phyloP scores from a whole-genome alignment of 2,888 invertebrate species.

The Formica aserva region DNA sequence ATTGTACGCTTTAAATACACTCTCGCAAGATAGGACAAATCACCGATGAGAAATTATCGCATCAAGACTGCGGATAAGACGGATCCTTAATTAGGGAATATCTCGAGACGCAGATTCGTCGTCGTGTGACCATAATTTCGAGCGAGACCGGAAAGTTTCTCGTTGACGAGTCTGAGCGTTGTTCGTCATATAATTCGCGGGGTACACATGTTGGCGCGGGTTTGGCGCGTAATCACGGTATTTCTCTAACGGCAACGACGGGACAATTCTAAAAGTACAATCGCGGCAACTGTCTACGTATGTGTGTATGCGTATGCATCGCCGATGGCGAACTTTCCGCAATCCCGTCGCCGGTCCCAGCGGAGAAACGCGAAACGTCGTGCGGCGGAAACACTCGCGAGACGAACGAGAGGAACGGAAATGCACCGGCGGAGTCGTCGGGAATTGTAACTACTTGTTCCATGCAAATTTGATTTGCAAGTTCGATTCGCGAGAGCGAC shows the following conservation, averaged over 20 bases:
- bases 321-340: constrained; percentile 61
- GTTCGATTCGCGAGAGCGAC: constrained; percentile 73
- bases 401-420: constrained; percentile 29
- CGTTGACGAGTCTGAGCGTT: constrained; percentile 30
- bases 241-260: neutral
- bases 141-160: constrained; percentile 15
- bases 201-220: neutral
- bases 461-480: constrained; percentile 82
- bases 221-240: constrained; percentile 34
- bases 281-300: constrained; percentile 19
- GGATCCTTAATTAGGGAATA: neutral
- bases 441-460: constrained; percentile 76
- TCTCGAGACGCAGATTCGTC: neutral
- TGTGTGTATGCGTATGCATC: neutral
- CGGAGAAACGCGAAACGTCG: constrained; percentile 37
- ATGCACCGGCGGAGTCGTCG: constrained; percentile 21
- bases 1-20: neutral
- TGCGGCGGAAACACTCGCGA: constrained; percentile 17
- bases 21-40: neutral
- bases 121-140: constrained; percentile 27
- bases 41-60: neutral
- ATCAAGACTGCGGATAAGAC: neutral
- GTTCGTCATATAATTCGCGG: constrained; percentile 41
- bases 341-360: constrained; percentile 46
- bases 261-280: constrained; percentile 53